Evolutionary conservation across 2,888 invertebrate genomes (phyloP), one percentile per base, ranked within the genome.

Genomic region (Cosmia pyralina): DNA sequence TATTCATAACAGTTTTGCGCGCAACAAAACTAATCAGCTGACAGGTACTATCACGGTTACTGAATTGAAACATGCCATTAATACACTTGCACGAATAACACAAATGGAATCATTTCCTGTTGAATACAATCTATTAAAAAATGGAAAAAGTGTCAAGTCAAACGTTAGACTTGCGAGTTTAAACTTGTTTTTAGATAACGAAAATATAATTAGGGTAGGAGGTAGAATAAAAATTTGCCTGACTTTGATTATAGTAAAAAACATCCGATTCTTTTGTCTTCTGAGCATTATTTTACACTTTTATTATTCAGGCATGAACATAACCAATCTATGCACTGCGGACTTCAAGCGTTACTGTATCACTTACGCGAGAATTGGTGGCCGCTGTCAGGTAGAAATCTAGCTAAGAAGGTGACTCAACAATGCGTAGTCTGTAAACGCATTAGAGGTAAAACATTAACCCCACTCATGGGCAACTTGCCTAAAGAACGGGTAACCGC

Each of bases 191-290:
- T n/a, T n/a, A n/a, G n/a, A n/a, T n/a, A n/a, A n/a, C n/a, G n/a
- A n/a, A n/a, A n/a, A n/a, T n/a, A n/a, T n/a, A n/a, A n/a, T n/a
- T n/a, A n/a, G n/a, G n/a, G n/a, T n/a, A n/a, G 55, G 28, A 2
- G 55, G 55, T 28, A 15, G 15, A 3, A 28, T 55, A 28, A 55
- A 55, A 7, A 28, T 28, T 28, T 28, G 28, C 55, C 28, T 55
- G 28, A 55, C 55, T 55, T 55, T 55, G 6, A 55, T 28, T 55
- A 55, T 8, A 28, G 15, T 55, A 28, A 28, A 55, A 28, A 59
- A 41, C 41, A 59, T 4, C 59, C 59, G 58, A 41, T 59, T 59
- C 59, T 59, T n/a, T 59, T 59, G 15, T 59, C 59, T 41, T 59
- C n/a, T 8, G 38, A 59, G 3, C 59, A 59, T n/a, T 13, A 59